A percentile compares a stretch with the other conserved stretches of the same genome.
phyloP scores from a whole-genome alignment of 2,888 invertebrate genomes.

The Rhagonycha lutea region DNA sequence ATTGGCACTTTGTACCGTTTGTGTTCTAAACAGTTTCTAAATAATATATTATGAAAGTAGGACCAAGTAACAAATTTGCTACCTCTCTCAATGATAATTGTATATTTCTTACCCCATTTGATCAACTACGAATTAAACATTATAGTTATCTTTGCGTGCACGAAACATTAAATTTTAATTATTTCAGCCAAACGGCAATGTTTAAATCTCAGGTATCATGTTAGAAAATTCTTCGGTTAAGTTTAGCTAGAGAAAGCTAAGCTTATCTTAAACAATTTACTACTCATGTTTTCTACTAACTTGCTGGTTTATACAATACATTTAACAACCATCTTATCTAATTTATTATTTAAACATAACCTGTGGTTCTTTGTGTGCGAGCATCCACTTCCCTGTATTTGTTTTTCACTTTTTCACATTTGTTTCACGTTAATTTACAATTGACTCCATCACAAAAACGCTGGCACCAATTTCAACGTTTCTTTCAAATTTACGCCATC shows the following conservation, averaged over 20 bases:
- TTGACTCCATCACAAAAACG: background rate
- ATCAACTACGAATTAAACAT: background rate
- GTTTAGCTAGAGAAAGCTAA: background rate
- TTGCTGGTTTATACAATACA: background rate
- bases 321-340: background rate
- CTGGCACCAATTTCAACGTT: background rate
- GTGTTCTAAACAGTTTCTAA: too few species aligned
- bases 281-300: background rate
- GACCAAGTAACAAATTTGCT: too few species aligned
- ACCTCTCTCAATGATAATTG: too few species aligned
- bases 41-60: too few species aligned
- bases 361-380: slow-evolving; percentile 8
- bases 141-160: background rate
- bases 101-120: background rate
- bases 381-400: background rate
- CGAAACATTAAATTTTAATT: background rate
- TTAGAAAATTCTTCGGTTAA: background rate
- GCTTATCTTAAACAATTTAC: slow-evolving; percentile 1
- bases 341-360: slow-evolving; percentile 18
- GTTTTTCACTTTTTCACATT: background rate
- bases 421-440: background rate
- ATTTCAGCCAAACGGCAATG: background rate
- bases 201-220: background rate
- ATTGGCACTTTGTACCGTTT: too few species aligned
- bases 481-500: background rate